Conservation (phyloP, 2,888 invertebrate species). For the Ectemnius cavifrons region DNA sequence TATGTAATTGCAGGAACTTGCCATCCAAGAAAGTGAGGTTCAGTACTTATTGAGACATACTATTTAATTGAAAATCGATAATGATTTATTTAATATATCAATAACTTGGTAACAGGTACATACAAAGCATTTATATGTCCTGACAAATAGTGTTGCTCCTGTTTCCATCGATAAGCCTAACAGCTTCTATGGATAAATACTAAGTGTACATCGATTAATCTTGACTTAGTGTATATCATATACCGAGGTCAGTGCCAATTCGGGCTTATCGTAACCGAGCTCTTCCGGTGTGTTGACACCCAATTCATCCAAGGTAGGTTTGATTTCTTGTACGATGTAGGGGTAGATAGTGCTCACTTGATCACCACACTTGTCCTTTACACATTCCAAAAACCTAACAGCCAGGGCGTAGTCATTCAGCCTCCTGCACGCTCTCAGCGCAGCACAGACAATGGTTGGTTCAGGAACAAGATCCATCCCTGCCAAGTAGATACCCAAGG, state of each 20-base stretch:
- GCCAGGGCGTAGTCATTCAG: conserved; percentile 97
- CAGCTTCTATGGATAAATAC: conserved; percentile 47
- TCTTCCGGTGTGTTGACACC: conserved; percentile 97
- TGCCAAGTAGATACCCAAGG: conserved; percentile 11
- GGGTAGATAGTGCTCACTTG: conserved; percentile 89
- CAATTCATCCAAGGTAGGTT: conserved; percentile 94
- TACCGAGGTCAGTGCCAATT: conserved; percentile 89
- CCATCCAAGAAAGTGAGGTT: too few species aligned
- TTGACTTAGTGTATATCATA: conserved; percentile 82
- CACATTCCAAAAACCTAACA: conserved; percentile 93
- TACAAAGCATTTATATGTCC: conserved; percentile 15
- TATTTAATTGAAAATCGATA: conserved; percentile 9
- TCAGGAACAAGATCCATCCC: conserved; percentile 96
- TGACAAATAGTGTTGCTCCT: conserved; percentile 12
- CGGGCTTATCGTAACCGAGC: conserved; percentile 97
- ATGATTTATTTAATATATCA: conserved; percentile 44
- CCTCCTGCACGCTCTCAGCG: conserved; percentile 93
- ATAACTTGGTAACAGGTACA: conserved; percentile 32
- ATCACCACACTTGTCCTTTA: conserved; percentile 92
- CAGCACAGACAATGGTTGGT: conserved; percentile 92
- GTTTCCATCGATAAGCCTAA: conserved; percentile 8
- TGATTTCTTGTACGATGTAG: conserved; percentile 92
- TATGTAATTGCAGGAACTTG: neutral
- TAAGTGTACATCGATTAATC: conserved; percentile 25
- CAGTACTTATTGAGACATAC: neutral